These are phyloP conservation scores for Capreolus pygargus DNA, from an alignment of 2,113 vertebrate genomes.

Conservation along the genomic window DNA sequence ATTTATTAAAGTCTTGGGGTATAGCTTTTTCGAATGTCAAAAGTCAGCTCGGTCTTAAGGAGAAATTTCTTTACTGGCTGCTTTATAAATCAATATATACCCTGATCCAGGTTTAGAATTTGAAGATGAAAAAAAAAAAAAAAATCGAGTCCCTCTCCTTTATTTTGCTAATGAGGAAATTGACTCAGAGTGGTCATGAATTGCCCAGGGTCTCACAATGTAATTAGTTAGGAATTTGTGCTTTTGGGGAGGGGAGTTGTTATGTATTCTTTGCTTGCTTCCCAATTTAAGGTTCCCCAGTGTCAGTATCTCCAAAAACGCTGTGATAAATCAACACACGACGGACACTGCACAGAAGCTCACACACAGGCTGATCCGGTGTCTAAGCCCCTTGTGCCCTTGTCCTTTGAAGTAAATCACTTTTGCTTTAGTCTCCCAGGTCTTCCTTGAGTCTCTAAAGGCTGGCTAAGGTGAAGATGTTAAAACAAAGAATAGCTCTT, in stretches of 20 bases:
- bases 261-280: neutral
- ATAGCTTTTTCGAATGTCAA: neutral
- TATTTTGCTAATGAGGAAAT: neutral
- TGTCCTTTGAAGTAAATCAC: neutral
- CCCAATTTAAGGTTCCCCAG: neutral
- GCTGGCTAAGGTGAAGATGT: neutral
- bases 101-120: neutral
- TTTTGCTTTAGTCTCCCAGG: neutral
- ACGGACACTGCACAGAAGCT: neutral
- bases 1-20: neutral
- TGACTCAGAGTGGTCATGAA: neutral
- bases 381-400: neutral
- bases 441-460: neutral
- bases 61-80: neutral
- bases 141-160: neutral
- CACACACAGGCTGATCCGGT: neutral
- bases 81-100: neutral
- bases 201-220: neutral
- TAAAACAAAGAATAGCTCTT: neutral
- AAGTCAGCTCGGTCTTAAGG: neutral
- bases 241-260: neutral
- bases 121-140: neutral
- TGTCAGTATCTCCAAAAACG: neutral
- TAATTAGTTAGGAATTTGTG: neutral
- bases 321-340: neutral